Conservation (phyloP, 2,113 vertebrate species). For the Microtus oregoni region DNA sequence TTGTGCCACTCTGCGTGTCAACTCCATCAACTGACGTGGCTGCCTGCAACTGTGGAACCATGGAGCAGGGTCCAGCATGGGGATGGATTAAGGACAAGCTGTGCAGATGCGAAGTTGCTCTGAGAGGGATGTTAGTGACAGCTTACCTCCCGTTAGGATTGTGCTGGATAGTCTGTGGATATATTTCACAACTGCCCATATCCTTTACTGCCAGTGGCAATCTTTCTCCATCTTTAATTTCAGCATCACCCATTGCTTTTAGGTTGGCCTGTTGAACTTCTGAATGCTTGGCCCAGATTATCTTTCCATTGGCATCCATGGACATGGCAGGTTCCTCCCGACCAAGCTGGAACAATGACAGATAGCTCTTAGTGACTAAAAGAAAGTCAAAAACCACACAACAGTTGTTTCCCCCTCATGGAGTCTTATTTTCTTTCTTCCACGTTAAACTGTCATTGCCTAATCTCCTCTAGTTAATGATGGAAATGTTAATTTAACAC, state of each 20-base stretch:
- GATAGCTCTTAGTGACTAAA: slow-evolving; percentile 23
- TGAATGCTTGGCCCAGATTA: slow-evolving; percentile 99
- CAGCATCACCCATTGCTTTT: slow-evolving; percentile 99
- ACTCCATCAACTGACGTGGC: background rate
- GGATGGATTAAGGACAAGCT: background rate
- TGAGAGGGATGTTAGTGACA: background rate
- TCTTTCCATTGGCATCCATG: slow-evolving; percentile 99
- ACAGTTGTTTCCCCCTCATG: background rate
- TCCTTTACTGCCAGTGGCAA: slow-evolving; percentile 98
- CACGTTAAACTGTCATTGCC: background rate
- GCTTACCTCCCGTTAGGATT: slow-evolving; percentile 97
- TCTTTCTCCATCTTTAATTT: slow-evolving; percentile 98
- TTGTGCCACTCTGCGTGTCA: background rate
- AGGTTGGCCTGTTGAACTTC: slow-evolving; percentile 99
- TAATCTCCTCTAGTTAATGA: slow-evolving; percentile 11
- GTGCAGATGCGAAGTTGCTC: background rate
- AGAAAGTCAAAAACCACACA: slow-evolving; percentile 31
- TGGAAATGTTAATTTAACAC: slow-evolving; percentile 33
- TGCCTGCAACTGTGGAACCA: background rate
- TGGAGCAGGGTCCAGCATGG: background rate
- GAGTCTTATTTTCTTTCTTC: slow-evolving; percentile 1
- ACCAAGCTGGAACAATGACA: slow-evolving; percentile 90
- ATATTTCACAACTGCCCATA: slow-evolving; percentile 99
- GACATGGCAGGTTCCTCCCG: slow-evolving; percentile 99
- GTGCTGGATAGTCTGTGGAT: slow-evolving; percentile 99